Evolutionary conservation across 1,140 invertebrate genomes (phyloP).

Genomic region (Diorhabda carinulata): DNA sequence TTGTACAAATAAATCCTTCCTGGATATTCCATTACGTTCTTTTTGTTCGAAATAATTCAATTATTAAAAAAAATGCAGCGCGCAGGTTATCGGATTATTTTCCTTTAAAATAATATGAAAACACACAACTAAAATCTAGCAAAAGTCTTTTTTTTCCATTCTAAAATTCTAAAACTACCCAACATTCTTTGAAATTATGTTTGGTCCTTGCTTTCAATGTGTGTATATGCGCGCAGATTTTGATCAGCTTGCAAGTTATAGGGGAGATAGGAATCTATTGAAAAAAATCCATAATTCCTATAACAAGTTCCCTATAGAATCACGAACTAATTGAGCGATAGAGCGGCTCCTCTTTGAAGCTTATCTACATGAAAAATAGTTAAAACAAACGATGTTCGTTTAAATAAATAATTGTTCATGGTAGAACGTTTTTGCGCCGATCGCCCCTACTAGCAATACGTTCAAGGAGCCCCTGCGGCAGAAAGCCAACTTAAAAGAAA

Average conservation of each 20-base stretch:
- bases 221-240: constrained; percentile 10
- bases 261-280: not conserved
- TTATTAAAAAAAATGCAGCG: constrained; percentile 9
- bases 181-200: constrained; percentile 18
- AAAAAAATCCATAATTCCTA: too few species aligned
- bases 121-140: constrained; percentile 6
- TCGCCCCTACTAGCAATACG: constrained; percentile 3
- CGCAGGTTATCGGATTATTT: constrained; percentile 12
- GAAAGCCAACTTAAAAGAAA: constrained; percentile 39
- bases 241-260: constrained; percentile 10
- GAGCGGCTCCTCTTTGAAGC: too few species aligned
- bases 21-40: constrained; percentile 4
- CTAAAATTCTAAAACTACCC: constrained; percentile 11
- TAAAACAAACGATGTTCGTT: not conserved
- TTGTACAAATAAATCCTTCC: not conserved
- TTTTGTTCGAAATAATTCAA: constrained; percentile 19
- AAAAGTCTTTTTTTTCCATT: constrained; percentile 10
- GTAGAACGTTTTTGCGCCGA: not conserved
- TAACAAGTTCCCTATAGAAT: too few species aligned
- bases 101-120: constrained; percentile 9
- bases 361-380: not conserved
- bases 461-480: constrained; percentile 29
- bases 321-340: too few species aligned
- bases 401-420: too few species aligned
- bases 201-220: constrained; percentile 10